These are phyloP conservation scores for Cherax quadricarinatus DNA, from an alignment of 1,140 invertebrate genomes.

Conservation along the genomic window DNA sequence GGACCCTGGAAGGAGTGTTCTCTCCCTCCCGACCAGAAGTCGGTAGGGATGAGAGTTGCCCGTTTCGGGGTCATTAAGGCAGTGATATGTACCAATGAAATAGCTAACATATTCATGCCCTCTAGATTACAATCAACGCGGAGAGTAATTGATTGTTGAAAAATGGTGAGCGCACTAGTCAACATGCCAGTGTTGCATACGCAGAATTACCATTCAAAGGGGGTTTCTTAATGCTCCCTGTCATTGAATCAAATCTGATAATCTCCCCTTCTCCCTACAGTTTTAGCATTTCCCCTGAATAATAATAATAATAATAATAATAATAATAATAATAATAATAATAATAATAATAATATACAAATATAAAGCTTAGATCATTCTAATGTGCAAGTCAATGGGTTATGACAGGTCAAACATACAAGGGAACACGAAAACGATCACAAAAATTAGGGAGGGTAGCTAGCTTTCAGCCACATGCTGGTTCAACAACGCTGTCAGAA, in stretches of 20 bases:
- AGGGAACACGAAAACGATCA: background rate
- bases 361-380: background rate
- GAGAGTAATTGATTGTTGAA: constrained; percentile 38
- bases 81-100: constrained; percentile 43
- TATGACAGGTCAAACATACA: background rate
- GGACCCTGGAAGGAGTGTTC: constrained; percentile 33
- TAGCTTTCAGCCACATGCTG: background rate
- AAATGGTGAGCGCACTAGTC: background rate
- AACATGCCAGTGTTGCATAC: background rate
- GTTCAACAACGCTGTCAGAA: background rate
- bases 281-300: too few relatives aligned
- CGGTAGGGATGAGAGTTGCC: constrained; percentile 9
- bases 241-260: too few relatives aligned
- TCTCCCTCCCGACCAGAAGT: background rate
- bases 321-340: too few relatives aligned
- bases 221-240: too few relatives aligned
- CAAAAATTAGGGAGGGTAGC: background rate
- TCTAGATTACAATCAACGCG: constrained; percentile 42
- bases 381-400: background rate
- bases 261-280: too few relatives aligned
- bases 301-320: too few relatives aligned
- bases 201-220: too few relatives aligned
- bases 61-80: constrained; percentile 24
- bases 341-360: too few relatives aligned
- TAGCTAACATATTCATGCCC: constrained; percentile 48